Evolutionary conservation across 2,797 vertebrate species (phyloP).

Genomic region (Phoeniculus purpureus): DNA sequence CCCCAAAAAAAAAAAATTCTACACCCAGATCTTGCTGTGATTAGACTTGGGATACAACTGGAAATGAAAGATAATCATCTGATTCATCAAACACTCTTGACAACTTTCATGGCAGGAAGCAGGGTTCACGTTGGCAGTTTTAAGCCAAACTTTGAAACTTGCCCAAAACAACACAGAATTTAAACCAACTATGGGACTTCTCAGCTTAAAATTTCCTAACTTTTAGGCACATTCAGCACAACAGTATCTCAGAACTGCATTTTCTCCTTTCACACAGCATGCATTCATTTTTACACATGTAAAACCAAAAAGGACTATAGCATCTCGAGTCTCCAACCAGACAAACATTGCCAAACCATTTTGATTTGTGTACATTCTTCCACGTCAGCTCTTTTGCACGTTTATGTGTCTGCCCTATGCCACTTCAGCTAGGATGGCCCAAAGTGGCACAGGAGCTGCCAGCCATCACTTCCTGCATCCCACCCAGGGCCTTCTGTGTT

Average conservation of each 20-base stretch:
- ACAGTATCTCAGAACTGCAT: neutral
- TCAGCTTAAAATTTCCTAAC: neutral
- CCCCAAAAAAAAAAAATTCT: neutral
- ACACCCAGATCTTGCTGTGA: neutral
- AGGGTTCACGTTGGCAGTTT: neutral
- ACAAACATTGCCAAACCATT: neutral
- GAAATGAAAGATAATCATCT: neutral
- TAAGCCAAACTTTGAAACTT: neutral
- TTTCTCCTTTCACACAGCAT: neutral
- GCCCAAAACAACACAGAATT: neutral
- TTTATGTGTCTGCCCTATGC: neutral
- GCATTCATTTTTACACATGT: neutral
- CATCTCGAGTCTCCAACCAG: neutral
- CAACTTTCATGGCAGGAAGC: neutral
- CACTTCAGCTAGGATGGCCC: neutral
- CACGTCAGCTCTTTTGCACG: neutral
- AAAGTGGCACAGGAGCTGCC: fast-evolving
- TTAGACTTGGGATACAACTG: slow-evolving; percentile 8
- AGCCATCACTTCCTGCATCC: neutral
- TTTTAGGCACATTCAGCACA: neutral
- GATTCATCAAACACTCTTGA: neutral
- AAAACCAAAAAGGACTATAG: neutral
- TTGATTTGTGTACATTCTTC: neutral
- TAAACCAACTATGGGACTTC: neutral
- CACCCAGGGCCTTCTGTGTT: neutral